phyloP scores from a whole-genome alignment of 1,140 invertebrate genomes.

The Zaprionus ghesquierei region DNA sequence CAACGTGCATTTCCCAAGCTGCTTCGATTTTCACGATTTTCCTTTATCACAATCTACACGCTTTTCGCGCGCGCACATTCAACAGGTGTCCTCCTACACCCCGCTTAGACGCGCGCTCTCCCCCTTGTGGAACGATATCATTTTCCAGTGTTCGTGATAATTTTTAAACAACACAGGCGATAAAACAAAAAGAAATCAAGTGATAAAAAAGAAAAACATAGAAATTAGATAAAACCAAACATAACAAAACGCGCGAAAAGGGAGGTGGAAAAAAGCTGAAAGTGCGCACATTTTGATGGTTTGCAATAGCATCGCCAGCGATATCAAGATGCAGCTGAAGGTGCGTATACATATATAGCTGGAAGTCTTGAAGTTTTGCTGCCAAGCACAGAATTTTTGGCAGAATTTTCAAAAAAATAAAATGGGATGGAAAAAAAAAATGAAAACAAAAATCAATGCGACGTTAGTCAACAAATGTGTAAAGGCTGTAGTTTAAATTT shows the following conservation, averaged over 20 bases:
- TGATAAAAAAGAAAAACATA: constrained; percentile 58
- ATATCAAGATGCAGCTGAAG: constrained; percentile 70
- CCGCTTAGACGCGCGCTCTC: background rate
- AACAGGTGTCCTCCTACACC: constrained; percentile 9
- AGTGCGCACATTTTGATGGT: constrained; percentile 55
- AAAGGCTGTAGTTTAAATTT: too few species aligned
- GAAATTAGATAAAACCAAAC: constrained; percentile 59
- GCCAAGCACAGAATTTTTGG: background rate
- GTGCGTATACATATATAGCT: constrained; percentile 30
- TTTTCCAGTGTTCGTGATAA: constrained; percentile 60
- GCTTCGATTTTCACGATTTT: background rate
- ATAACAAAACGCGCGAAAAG: constrained; percentile 19
- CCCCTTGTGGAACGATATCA: constrained; percentile 6
- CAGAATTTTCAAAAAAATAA: background rate
- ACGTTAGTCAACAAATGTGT: too few species aligned
- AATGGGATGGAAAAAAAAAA: too few species aligned
- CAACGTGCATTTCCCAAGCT: constrained; percentile 5
- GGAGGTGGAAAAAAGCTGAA: background rate
- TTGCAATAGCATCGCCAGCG: constrained; percentile 57
- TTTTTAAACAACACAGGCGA: constrained; percentile 51
- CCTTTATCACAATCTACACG: background rate
- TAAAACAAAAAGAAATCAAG: constrained; percentile 46
- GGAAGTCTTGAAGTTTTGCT: background rate
- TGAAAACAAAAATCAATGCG: too few species aligned
- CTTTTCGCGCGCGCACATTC: constrained; percentile 16